Percentiles rank a stretch among this genome's conserved stretches.
Evolutionary conservation across 1,140 invertebrate genomes (phyloP).

Genomic region (Hestina assimilis): DNA sequence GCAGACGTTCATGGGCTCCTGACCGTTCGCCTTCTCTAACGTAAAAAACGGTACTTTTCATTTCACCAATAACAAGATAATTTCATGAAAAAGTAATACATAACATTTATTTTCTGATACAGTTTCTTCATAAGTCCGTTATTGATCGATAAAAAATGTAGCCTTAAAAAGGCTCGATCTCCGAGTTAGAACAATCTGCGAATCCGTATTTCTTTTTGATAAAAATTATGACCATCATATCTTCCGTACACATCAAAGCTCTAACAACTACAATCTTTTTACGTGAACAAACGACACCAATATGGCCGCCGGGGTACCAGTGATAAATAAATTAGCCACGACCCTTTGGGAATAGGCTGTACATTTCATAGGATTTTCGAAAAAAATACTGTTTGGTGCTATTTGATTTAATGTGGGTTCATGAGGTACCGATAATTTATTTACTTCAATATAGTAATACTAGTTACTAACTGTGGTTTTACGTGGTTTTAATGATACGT

Average conservation of each 20-base stretch:
- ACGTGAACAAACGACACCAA: constrained; percentile 25
- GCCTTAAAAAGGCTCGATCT: no score
- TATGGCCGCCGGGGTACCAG: constrained; percentile 17
- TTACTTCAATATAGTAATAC: neutral
- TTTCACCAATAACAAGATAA: no score
- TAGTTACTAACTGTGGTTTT: neutral
- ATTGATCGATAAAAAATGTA: no score
- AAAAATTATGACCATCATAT: neutral
- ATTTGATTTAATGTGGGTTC: neutral
- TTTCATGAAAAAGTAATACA: no score
- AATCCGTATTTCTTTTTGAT: neutral
- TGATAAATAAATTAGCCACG: constrained; percentile 28
- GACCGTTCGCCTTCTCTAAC: no score
- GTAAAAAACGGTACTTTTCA: no score
- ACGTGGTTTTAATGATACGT: no score
- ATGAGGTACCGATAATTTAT: neutral
- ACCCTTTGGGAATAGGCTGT: constrained; percentile 1
- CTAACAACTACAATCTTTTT: constrained; percentile 15
- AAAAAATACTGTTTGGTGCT: neutral
- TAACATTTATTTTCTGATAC: no score
- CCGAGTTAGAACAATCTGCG: no score
- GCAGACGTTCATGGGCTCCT: no score
- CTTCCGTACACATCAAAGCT: constrained; percentile 19
- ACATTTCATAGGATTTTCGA: constrained; percentile 11
- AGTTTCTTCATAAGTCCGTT: no score